Conservation (phyloP, 2,797 vertebrate species). For the Pseudotriccus pelzelni region DNA sequence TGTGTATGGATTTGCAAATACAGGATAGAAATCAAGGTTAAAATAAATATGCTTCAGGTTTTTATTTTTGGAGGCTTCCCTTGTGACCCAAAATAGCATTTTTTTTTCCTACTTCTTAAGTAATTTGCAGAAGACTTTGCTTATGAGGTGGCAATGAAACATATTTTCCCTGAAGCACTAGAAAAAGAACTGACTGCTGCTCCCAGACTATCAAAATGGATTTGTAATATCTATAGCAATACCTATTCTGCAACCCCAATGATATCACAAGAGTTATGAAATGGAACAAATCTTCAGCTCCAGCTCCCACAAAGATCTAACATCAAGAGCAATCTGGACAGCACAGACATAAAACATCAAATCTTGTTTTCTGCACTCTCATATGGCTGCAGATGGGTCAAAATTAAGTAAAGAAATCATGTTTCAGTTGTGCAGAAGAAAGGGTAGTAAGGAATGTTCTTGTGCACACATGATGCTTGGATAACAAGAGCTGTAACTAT, state of each 20-base stretch:
- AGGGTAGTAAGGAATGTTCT: background rate
- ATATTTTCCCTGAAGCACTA: background rate
- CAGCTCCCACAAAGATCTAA: background rate
- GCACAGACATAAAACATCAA: background rate
- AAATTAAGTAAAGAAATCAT: background rate
- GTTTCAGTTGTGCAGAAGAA: background rate
- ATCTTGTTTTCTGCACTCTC: background rate
- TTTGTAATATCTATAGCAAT: background rate
- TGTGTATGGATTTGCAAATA: background rate
- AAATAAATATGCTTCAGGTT: background rate
- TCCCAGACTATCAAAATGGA: background rate
- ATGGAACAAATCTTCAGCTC: background rate
- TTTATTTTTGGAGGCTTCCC: background rate
- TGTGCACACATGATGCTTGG: background rate
- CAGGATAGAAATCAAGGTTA: background rate
- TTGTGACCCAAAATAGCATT: background rate
- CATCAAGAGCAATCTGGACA: background rate
- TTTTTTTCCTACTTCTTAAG: background rate
- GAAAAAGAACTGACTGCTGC: background rate
- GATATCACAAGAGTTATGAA: background rate
- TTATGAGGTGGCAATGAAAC: background rate
- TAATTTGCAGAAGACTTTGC: background rate
- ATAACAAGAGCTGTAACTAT: background rate
- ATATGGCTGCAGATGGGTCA: background rate
- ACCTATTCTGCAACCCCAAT: background rate